A percentile compares a stretch with the other conserved stretches of the same genome.
These are phyloP conservation scores for Hoplodrina ambigua DNA, from an alignment of 2,888 invertebrate species.

Conservation along the genomic window DNA sequence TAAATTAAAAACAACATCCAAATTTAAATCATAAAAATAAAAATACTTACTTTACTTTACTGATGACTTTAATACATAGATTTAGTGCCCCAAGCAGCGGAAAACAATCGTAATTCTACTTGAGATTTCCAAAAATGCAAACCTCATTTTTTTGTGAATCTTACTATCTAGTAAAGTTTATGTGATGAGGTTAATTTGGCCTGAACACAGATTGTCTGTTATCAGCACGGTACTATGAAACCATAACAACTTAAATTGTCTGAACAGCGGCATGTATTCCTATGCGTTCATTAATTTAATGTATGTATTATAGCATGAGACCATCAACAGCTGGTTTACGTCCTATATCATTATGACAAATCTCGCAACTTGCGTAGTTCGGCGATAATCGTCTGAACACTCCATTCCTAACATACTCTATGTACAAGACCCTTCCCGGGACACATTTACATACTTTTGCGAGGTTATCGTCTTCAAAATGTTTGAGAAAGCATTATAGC, in stretches of 20 bases:
- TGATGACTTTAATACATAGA: background rate
- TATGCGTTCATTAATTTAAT: no score
- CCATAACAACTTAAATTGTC: no score
- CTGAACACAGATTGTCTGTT: no score
- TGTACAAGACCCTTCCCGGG: conserved; percentile 30
- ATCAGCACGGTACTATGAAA: no score
- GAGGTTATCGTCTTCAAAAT: conserved; percentile 59
- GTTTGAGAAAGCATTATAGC: conserved; percentile 62
- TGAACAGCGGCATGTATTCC: no score
- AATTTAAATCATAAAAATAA: no score
- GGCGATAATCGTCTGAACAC: background rate
- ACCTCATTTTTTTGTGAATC: background rate
- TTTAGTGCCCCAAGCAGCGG: background rate
- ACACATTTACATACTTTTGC: conserved; percentile 68
- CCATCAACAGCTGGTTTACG: no score
- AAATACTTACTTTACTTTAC: no score
- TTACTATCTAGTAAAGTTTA: background rate
- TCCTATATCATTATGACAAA: no score
- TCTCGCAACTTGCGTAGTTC: background rate
- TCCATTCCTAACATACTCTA: conserved; percentile 22
- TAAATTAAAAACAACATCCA: no score
- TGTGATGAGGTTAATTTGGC: no score
- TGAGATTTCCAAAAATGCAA: background rate
- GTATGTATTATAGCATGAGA: no score
- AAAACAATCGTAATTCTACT: background rate